phyloP scores from a whole-genome alignment of 2,797 vertebrate genomes.

The Falco cherrug region DNA sequence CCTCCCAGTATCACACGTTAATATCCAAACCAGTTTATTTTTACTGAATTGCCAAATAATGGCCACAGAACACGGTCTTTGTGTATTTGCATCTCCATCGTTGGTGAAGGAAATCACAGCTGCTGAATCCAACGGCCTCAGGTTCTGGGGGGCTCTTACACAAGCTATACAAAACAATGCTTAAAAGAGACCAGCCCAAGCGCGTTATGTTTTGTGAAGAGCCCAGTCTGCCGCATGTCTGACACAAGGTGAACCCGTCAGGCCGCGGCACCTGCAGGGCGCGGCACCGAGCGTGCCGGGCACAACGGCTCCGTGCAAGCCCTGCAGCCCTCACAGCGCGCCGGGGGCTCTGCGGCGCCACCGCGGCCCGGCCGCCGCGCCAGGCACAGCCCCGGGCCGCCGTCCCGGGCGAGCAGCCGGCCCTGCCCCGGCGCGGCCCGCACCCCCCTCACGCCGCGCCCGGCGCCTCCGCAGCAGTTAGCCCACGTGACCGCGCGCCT shows the following conservation, averaged over 20 bases:
- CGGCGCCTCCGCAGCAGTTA: background rate
- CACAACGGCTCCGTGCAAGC: fast-evolving
- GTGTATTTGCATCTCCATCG: too few species aligned
- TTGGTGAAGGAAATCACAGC: background rate
- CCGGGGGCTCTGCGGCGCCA: fast-evolving
- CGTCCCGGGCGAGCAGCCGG: too few species aligned
- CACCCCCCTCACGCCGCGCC: too few species aligned
- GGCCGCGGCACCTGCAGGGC: fast-evolving
- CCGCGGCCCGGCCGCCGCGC: background rate
- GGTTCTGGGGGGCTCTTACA: fast-evolving
- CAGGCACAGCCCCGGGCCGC: background rate
- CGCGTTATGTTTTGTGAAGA: fast-evolving
- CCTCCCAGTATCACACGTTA: fast-evolving
- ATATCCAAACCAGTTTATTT: background rate
- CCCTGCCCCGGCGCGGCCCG: too few species aligned
- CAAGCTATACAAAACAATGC: fast-evolving
- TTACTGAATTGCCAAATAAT: background rate
- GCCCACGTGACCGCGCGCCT: background rate
- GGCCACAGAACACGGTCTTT: background rate
- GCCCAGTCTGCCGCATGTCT: fast-evolving
- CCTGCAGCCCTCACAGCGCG: fast-evolving
- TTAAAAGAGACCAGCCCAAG: fast-evolving
- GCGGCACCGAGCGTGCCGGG: fast-evolving
- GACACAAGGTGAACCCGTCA: fast-evolving
- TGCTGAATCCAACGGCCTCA: background rate